These are phyloP conservation scores for Tragulus kanchil DNA, from an alignment of 2,113 vertebrate species.

Conservation along the genomic window DNA sequence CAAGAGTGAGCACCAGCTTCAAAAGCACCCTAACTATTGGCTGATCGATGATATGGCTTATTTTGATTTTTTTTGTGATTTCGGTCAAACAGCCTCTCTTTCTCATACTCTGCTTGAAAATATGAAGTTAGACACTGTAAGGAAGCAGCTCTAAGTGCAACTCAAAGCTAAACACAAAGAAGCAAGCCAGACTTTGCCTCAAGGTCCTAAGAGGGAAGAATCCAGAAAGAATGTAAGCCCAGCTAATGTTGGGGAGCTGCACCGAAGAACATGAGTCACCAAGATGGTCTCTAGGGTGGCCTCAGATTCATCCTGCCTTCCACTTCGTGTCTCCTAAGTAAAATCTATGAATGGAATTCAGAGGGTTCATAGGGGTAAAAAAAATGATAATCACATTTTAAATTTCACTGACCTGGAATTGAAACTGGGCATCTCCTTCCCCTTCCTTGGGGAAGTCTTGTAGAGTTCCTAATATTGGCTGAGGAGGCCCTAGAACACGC, in stretches of 20 bases:
- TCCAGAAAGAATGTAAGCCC: not conserved
- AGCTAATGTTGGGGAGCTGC: not conserved
- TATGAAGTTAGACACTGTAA: constrained; percentile 19
- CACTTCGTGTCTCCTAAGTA: not conserved
- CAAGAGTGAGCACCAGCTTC: not conserved
- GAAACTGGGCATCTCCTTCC: constrained; percentile 25
- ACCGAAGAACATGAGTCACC: not conserved
- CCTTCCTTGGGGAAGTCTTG: constrained; percentile 23
- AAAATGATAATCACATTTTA: constrained; percentile 13
- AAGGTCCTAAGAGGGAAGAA: not conserved
- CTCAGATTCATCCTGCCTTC: not conserved
- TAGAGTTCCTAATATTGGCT: not conserved
- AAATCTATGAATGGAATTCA: constrained; percentile 43
- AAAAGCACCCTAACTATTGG: constrained; percentile 10
- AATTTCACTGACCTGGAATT: constrained; percentile 50
- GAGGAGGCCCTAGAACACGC: not conserved
- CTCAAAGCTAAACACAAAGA: constrained; percentile 41
- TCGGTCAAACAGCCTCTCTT: not conserved
- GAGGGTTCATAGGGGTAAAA: too few relatives aligned
- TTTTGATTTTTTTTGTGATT: not conserved
- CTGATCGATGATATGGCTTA: not conserved
- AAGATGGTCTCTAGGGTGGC: not conserved
- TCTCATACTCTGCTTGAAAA: not conserved
- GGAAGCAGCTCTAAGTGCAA: not conserved
- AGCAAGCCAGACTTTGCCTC: constrained; percentile 41